Percentiles rank a stretch among this genome's conserved stretches.
Evolutionary conservation across 2,113 vertebrate species (phyloP).

Genomic region (Clarias batrachus): DNA sequence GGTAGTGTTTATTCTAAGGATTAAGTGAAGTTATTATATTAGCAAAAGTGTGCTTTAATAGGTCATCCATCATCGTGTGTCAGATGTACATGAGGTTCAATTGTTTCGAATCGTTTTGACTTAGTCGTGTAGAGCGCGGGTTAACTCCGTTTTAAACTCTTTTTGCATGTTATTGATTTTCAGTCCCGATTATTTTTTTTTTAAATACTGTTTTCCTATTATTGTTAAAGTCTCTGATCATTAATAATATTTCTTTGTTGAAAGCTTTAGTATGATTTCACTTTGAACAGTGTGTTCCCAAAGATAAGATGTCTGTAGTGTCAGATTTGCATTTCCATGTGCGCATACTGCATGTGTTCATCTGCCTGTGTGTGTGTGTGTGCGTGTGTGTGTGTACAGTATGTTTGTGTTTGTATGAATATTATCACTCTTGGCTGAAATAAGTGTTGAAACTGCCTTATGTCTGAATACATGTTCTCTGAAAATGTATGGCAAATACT

Average conservation of each 20-base stretch:
- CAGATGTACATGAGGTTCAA: not conserved
- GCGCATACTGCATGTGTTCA: not conserved
- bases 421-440: conserved; percentile 10
- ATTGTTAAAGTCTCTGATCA: not conserved
- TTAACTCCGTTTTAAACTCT: not conserved
- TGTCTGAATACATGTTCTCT: not conserved
- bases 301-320: not conserved
- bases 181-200: not conserved
- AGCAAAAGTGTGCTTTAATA: conserved; percentile 31
- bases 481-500: not conserved
- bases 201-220: not conserved
- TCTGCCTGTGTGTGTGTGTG: not conserved
- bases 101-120: not conserved
- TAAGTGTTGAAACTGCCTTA: conserved; percentile 20
- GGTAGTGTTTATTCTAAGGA: conserved; percentile 35
- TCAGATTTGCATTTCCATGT: not conserved
- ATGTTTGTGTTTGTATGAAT: not conserved
- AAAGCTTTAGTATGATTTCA: not conserved
- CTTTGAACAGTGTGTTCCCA: not conserved
- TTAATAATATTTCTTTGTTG: not conserved
- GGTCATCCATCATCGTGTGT: not conserved
- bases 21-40: conserved; percentile 34
- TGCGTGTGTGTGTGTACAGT: not conserved
- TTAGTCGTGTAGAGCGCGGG: not conserved
- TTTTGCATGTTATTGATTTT: conserved; percentile 9